Evolutionary conservation across 2,797 vertebrate genomes (phyloP).

Genomic region (Gila robusta): DNA sequence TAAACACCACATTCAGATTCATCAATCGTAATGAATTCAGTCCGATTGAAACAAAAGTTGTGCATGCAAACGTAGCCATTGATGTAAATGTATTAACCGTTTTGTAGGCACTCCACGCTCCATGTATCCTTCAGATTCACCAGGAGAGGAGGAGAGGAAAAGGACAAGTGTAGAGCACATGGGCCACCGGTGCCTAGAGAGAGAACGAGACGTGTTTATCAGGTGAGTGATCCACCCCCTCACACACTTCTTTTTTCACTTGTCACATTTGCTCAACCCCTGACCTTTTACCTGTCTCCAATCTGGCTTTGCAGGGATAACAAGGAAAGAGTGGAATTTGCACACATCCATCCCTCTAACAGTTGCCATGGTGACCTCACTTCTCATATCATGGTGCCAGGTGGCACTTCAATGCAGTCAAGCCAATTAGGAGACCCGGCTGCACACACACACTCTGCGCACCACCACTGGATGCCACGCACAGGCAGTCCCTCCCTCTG

Average conservation of each 20-base stretch:
- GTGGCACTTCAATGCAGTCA: slow-evolving; percentile 87
- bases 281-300: slow-evolving; percentile 44
- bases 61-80: too few species aligned
- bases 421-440: slow-evolving; percentile 89
- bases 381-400: slow-evolving; percentile 91
- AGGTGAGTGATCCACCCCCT: slow-evolving; percentile 74
- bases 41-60: too few species aligned
- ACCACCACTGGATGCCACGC: slow-evolving; percentile 94
- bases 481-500: slow-evolving; percentile 96
- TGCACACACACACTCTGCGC: slow-evolving; percentile 87
- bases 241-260: slow-evolving; percentile 3
- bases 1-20: too few species aligned
- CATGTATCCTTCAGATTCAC: slow-evolving; percentile 85
- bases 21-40: too few species aligned
- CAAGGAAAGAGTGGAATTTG: slow-evolving; percentile 94
- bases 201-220: slow-evolving; percentile 88
- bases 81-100: slow-evolving; percentile 16
- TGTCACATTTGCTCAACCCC: slow-evolving; percentile 14
- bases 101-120: slow-evolving; percentile 70
- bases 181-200: slow-evolving; percentile 83
- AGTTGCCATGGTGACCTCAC: slow-evolving; percentile 92
- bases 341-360: slow-evolving; percentile 90
- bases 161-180: slow-evolving; percentile 90
- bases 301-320: slow-evolving; percentile 82
- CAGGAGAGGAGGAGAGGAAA: slow-evolving; percentile 88